Evolutionary conservation across 1,140 invertebrate species (phyloP), one percentile per base, ranked within the genome.

Genomic region (Heliconius himera): DNA sequence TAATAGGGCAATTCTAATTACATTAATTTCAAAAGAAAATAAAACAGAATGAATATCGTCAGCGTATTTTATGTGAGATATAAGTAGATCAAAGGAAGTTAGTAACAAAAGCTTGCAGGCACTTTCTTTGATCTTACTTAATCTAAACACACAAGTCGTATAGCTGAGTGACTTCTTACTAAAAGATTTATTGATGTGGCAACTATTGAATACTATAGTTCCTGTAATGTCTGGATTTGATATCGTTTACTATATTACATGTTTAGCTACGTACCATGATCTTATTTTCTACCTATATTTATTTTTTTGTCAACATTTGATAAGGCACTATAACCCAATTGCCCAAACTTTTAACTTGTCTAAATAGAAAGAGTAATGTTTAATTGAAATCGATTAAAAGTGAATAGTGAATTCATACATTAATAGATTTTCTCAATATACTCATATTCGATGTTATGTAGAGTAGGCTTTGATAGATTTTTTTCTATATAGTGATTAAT

Each of bases 41-140:
- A 36, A 36, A 6, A 36, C 33, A 29, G 3, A 29, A 66, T 66
- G 22, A 26, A 66, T 29, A 66, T 29, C 26, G 3, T 66, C 54
- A 66, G 60, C 5, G 11, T 66, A 66, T 66, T 66, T 66, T 66
- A 66, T 66, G 22, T 66, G 60, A 66, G 60, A 66, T 16, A 66
- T 66, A 66, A 66, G 60, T 66, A 66, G 60, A 66, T 66, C 56
- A 66, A 66, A 66, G 56, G 56, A 26, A 66, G 4, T 66, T 66
- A 26, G 56, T 66, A 66, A 66, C 56, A 66, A 66, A 66, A 66
- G 56, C 22, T 66, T 66, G 56, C 56, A 66, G 22, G 11, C 56
- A 66, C 56, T 66, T 56, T 66, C 56, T 66, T 66, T 60, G 56
- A 66, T 60, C 56, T 60, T 26, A 60, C 22, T 66, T 29, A 60